Conservation (phyloP, 2,888 invertebrate species). For the Rotaria socialis region DNA sequence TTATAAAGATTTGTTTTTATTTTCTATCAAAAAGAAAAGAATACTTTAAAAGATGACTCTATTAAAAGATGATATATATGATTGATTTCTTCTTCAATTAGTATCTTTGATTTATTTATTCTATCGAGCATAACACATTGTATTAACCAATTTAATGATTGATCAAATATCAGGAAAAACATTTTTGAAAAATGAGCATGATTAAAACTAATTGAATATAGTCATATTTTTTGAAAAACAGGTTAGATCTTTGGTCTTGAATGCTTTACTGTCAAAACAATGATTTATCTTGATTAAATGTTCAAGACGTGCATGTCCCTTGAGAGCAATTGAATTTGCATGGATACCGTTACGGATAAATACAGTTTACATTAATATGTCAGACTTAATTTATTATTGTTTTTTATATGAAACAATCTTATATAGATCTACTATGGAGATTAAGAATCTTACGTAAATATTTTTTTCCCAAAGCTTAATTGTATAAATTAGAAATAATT, state of each 20-base stretch:
- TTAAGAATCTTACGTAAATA: not conserved
- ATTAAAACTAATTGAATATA: not conserved
- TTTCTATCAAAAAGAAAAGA: too few species aligned
- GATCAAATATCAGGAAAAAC: not conserved
- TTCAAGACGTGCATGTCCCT: not conserved
- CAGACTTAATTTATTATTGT: not conserved
- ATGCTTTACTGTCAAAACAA: not conserved
- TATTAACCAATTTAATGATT: not conserved
- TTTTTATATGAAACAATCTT: not conserved
- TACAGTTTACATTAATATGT: not conserved
- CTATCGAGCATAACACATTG: too few species aligned
- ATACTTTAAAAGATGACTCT: too few species aligned
- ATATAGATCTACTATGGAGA: too few species aligned
- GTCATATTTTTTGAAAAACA: not conserved
- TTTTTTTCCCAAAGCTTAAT: not conserved
- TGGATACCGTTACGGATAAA: not conserved
- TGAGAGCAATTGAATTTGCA: not conserved
- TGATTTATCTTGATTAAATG: not conserved
- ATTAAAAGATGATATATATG: too few species aligned
- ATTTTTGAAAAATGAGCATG: not conserved
- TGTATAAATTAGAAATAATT: too few species aligned
- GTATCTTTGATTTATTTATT: too few species aligned
- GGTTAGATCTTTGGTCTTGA: not conserved
- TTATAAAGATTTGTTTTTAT: too few species aligned
- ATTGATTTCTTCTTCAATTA: too few species aligned